A percentile compares a stretch with the other conserved stretches of the same genome.
Conservation (phyloP, 2,113 vertebrate genomes). For the Hystrix cristata region DNA sequence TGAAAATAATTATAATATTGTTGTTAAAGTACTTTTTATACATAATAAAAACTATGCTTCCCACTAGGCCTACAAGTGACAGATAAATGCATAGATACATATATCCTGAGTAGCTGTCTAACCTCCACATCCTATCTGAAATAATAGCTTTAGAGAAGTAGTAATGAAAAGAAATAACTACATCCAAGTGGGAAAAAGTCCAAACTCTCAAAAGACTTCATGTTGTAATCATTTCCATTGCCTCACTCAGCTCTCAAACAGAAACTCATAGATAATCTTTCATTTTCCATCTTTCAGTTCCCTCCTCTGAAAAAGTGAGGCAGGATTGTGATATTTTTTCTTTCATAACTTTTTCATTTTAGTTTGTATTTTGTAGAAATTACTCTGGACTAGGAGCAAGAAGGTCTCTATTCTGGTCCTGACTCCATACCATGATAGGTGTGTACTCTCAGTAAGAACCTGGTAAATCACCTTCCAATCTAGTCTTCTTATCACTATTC, state of each 20-base stretch:
- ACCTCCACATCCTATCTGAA: not conserved
- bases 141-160: not conserved
- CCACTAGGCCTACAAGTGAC: constrained; percentile 16
- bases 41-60: constrained; percentile 55
- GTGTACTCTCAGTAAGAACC: not conserved
- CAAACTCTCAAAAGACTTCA: not conserved
- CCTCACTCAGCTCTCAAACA: not conserved
- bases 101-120: not conserved
- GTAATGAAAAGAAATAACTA: not conserved
- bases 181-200: not conserved
- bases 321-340: not conserved
- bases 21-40: constrained; percentile 50
- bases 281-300: not conserved
- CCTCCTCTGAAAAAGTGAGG: not conserved
- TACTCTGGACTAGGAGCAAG: not conserved
- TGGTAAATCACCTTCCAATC: not conserved
- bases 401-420: not conserved
- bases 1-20: constrained; percentile 35
- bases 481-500: not conserved
- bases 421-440: not conserved
- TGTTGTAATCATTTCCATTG: not conserved
- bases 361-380: not conserved
- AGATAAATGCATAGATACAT: not conserved
- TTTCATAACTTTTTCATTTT: not conserved
- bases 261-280: not conserved